Conservation (phyloP, 2,113 vertebrate species). For the Dromaius novaehollandiae region DNA sequence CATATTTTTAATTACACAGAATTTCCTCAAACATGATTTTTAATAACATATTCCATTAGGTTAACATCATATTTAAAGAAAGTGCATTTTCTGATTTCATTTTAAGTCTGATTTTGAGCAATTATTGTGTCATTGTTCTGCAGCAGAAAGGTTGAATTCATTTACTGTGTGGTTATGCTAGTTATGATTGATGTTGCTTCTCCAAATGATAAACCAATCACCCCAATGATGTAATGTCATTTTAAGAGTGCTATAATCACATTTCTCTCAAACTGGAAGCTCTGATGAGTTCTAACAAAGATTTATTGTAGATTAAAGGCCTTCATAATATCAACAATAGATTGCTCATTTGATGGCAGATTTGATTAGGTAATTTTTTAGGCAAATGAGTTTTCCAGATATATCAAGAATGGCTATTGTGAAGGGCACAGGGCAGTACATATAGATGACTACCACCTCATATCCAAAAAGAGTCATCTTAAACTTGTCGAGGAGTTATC, state of each 20-base stretch:
- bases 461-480: constrained; percentile 21
- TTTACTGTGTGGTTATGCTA: constrained; percentile 92
- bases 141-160: constrained; percentile 91
- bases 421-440: constrained; percentile 65
- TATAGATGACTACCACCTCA: constrained; percentile 28
- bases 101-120: constrained; percentile 87
- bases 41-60: constrained; percentile 85
- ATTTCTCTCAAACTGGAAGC: constrained; percentile 95
- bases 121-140: constrained; percentile 92
- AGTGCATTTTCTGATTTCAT: constrained; percentile 83
- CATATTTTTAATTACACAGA: constrained; percentile 82
- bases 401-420: constrained; percentile 75
- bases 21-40: constrained; percentile 81
- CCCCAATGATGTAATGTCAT: constrained; percentile 98
- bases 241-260: constrained; percentile 99
- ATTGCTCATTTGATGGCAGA: constrained; percentile 95
- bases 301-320: constrained; percentile 98
- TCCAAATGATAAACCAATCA: constrained; percentile 99
- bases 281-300: constrained; percentile 97
- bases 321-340: constrained; percentile 97
- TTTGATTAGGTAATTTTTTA: constrained; percentile 88
- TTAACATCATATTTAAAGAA: constrained; percentile 82
- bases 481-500: constrained; percentile 14
- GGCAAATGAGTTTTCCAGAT: constrained; percentile 83
- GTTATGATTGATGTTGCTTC: constrained; percentile 98